Base-by-base conservation (phyloP, 1,140 invertebrate species). In the Stenopsyche tienmushanensis region DNA sequence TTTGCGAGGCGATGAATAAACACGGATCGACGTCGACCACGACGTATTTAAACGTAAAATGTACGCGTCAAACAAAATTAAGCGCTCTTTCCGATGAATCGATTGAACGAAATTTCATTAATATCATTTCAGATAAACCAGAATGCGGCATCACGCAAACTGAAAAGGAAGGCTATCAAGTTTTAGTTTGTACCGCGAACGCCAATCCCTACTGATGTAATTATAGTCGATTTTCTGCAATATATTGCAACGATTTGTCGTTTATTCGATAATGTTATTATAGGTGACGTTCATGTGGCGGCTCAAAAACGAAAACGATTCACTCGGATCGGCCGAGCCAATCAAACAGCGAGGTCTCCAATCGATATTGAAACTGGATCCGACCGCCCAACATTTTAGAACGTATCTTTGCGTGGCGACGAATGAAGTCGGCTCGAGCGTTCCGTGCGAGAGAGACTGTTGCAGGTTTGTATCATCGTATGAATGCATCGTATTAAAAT, bases 381-480 rank as follows among this genome's bases (percentile, higher is more conserved):
- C 83, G 9, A 80, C 82, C 23, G 81, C 86, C 15, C 85, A 86
- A 49, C 83, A 85, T 52, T 87, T 87, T 71, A 60, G 92, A 41
- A 92, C 88, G 8, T 96, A 94, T 76, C 83, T 89, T 54, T 96
- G 93, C 76, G 83, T 86, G 60, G 91, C 90, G 3, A 92, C 91
- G 75, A 96, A 96, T 78, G 83, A 86, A 1, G 87, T 94, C 10
- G 93, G 92, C 24, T 86, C 85, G 17, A 85, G 84, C 8, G 66
- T 79, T 54, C 83, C 90, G 0, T 95, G 93, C 74, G 89, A 92
- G 75, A 83, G 86, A 45, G 88, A 91, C n/a, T 75, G 88, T 94
- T 24, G 83, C 85, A 76, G 89, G 90, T 91, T 78, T 82, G n/a
- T n/a, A n/a, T n/a, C n/a, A n/a, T n/a, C n/a, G n/a, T n/a, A n/a